Evolutionary conservation across 2,888 invertebrate species (phyloP).

Genomic region (Brachyptera risi): DNA sequence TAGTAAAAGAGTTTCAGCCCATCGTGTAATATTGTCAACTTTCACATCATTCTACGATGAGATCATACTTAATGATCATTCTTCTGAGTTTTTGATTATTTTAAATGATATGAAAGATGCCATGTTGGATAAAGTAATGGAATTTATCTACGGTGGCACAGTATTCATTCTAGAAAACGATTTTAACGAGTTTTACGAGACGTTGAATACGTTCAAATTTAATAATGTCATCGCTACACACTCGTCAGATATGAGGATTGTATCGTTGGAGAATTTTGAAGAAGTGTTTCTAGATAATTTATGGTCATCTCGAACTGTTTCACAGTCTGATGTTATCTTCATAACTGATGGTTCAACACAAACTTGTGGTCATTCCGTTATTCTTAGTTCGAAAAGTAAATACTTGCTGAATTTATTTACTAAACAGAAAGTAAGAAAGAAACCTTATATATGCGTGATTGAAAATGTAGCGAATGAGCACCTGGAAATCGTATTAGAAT

Average conservation of each 20-base stretch:
- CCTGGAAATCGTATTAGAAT: constrained; percentile 28
- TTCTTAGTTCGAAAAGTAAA: constrained; percentile 24
- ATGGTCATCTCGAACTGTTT: constrained; percentile 13
- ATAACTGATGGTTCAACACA: constrained; percentile 20
- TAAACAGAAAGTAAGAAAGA: constrained; percentile 2
- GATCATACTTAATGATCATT: neutral
- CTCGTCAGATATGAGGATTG: no score
- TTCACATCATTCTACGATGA: constrained; percentile 22
- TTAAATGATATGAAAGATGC: constrained; percentile 10
- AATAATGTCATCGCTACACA: no score
- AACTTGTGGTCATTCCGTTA: constrained; percentile 21
- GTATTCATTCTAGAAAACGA: neutral
- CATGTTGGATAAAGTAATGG: constrained; percentile 16
- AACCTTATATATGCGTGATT: constrained; percentile 25
- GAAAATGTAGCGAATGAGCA: constrained; percentile 25
- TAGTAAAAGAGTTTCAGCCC: constrained; percentile 10
- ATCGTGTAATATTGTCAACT: constrained; percentile 21
- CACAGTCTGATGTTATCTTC: constrained; percentile 24
- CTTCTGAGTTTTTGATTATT: constrained; percentile 9
- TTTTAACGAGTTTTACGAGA: constrained; percentile 11
- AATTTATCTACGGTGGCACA: constrained; percentile 23
- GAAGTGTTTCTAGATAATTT: constrained; percentile 20
- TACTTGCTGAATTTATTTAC: constrained; percentile 22
- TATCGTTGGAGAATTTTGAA: constrained; percentile 3
- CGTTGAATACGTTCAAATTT: constrained; percentile 8